phyloP scores from a whole-genome alignment of 1,140 invertebrate genomes.

The Prorops nasuta region DNA sequence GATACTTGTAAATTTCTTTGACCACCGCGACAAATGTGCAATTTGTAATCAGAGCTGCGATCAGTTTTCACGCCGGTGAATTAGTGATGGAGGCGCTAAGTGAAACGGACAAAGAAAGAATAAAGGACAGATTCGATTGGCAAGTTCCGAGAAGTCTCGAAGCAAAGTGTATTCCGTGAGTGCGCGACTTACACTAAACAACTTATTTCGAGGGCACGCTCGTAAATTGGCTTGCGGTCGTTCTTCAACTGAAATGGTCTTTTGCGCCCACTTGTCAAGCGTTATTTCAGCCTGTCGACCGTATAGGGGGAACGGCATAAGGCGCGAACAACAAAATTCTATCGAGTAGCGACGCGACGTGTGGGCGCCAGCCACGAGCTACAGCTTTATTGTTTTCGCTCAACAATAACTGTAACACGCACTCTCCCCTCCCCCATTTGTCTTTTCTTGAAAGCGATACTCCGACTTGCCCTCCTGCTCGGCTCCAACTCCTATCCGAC shows the following conservation, averaged over 20 bases:
- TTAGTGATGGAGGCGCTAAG: no score
- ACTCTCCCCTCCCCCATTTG: conserved; percentile 8
- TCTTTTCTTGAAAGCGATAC: no score
- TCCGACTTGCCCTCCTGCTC: no score
- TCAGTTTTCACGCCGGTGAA: no score
- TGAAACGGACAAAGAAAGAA: no score
- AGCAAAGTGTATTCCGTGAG: background rate
- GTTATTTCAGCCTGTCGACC: conserved; percentile 10
- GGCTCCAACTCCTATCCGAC: background rate
- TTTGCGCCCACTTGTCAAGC: conserved; percentile 15
- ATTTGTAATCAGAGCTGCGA: no score
- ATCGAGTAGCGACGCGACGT: conserved; percentile 7
- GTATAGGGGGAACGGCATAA: conserved; percentile 13
- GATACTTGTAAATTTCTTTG: no score
- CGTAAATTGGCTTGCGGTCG: conserved; percentile 6
- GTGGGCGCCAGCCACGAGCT: conserved; percentile 15
- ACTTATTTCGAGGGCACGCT: conserved; percentile 5
- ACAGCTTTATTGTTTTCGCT: conserved; percentile 18
- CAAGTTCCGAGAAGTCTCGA: no score
- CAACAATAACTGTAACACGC: conserved; percentile 24
- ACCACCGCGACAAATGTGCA: no score
- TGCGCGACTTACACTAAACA: background rate
- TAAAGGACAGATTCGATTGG: no score
- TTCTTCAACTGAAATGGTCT: conserved; percentile 17
- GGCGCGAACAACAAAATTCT: conserved; percentile 19